Conservation (phyloP, 2,113 vertebrate genomes). For the Poeciliopsis occidentalis region DNA sequence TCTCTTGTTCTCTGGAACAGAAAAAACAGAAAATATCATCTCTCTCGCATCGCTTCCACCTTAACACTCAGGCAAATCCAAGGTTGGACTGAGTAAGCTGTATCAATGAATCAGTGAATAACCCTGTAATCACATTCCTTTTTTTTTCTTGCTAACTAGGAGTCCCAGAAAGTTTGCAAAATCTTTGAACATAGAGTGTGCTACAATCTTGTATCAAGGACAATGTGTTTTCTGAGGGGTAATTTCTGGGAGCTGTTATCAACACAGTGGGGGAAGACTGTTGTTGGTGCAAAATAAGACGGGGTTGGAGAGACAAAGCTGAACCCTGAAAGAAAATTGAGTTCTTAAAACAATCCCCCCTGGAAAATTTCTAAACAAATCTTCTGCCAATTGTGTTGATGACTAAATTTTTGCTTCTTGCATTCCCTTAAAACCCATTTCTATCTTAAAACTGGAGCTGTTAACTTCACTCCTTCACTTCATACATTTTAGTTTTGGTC, state of each 20-base stretch:
- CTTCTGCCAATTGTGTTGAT: not conserved
- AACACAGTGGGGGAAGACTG: constrained; percentile 44
- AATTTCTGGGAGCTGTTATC: constrained; percentile 63
- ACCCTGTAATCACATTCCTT: constrained; percentile 51
- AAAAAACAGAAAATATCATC: not conserved
- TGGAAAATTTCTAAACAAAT: not conserved
- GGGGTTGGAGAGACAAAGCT: constrained; percentile 31
- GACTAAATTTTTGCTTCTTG: not conserved
- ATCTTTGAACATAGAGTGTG: constrained; percentile 51
- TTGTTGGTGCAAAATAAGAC: constrained; percentile 22
- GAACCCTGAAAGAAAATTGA: not conserved
- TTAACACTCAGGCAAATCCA: constrained; percentile 50
- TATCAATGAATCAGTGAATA: constrained; percentile 56
- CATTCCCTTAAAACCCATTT: not conserved
- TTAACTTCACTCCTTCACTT: not conserved
- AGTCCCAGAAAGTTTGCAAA: constrained; percentile 43
- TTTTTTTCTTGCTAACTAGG: constrained; percentile 55
- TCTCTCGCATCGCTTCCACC: constrained; percentile 14
- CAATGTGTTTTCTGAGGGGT: constrained; percentile 49
- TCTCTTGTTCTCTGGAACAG: not conserved
- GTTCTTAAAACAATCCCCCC: not conserved
- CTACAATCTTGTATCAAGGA: constrained; percentile 64
- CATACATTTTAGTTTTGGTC: not conserved
- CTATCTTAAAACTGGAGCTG: not conserved
- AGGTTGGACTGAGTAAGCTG: constrained; percentile 48